These are phyloP conservation scores for Autographa gamma DNA, from an alignment of 2,888 invertebrate genomes.

Conservation along the genomic window DNA sequence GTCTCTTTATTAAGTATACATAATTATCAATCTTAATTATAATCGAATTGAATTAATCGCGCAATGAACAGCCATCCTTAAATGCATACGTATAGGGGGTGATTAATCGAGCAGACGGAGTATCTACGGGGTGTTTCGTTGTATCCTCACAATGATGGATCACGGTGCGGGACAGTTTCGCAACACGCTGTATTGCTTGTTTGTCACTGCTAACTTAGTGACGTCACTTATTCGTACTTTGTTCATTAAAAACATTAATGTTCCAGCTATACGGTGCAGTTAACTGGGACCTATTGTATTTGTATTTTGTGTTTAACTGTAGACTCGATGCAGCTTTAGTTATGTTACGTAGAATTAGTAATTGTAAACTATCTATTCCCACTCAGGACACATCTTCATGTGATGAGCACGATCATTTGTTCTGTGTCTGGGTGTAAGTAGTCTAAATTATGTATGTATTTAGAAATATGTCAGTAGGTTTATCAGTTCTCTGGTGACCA, in stretches of 20 bases:
- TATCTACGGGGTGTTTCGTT: slow-evolving; percentile 80
- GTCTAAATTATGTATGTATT: too few relatives aligned
- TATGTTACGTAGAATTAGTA: too few relatives aligned
- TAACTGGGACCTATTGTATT: neutral
- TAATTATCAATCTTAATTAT: neutral
- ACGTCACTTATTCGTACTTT: slow-evolving; percentile 7
- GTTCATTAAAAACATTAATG: slow-evolving; percentile 18
- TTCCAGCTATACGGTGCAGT: neutral
- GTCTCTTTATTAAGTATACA: neutral
- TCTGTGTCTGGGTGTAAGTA: too few relatives aligned
- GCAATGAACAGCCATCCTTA: slow-evolving; percentile 60
- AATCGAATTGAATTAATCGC: slow-evolving; percentile 19
- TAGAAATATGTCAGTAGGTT: too few relatives aligned
- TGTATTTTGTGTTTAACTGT: neutral
- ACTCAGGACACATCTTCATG: too few relatives aligned
- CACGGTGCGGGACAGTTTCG: slow-evolving; percentile 64
- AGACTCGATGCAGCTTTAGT: neutral
- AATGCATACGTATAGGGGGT: slow-evolving; percentile 70
- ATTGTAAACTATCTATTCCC: too few relatives aligned
- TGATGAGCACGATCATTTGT: too few relatives aligned
- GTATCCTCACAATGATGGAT: slow-evolving; percentile 82
- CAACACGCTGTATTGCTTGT: slow-evolving; percentile 37
- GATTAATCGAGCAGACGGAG: slow-evolving; percentile 81
- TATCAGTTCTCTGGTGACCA: too few relatives aligned
- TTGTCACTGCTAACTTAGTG: slow-evolving; percentile 55